Evolutionary conservation across 2,113 vertebrate genomes (phyloP).

Genomic region (Vimba vimba): DNA sequence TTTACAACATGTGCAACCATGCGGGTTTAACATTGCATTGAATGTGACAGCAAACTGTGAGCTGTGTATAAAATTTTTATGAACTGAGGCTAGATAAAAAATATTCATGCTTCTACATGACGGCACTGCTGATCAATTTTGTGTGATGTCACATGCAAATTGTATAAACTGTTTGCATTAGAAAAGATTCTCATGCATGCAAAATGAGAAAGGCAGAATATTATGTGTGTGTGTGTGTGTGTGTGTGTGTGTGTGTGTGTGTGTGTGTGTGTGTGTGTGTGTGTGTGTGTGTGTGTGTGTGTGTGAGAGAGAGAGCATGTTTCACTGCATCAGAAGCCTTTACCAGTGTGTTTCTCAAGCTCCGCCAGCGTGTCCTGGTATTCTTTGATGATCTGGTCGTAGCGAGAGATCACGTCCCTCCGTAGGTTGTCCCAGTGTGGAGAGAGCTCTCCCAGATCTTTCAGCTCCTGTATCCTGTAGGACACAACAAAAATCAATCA

Average conservation of each 20-base stretch:
- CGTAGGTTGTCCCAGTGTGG: conserved; percentile 97
- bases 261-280: neutral
- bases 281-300: neutral
- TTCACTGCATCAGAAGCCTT: neutral
- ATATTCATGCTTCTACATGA: neutral
- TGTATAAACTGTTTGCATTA: neutral
- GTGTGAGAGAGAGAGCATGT: neutral
- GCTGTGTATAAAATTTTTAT: neutral
- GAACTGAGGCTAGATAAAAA: neutral
- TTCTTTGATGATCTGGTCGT: conserved; percentile 86
- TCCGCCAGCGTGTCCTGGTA: conserved; percentile 93
- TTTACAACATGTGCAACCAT: neutral
- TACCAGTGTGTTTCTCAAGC: conserved; percentile 90
- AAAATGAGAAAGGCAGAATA: neutral
- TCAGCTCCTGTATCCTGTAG: conserved; percentile 89
- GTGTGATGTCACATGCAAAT: neutral
- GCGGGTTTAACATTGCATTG: conserved; percentile 12
- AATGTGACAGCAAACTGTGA: conserved; percentile 20
- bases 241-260: neutral
- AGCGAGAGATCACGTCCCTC: conserved; percentile 90
- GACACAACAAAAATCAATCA: conserved; percentile 27
- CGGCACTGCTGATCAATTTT: neutral
- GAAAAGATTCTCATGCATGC: neutral
- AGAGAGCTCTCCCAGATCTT: conserved; percentile 93
- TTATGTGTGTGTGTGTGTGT: neutral